phyloP scores from a whole-genome alignment of 1,140 invertebrate species.

The Zaprionus taronus region DNA sequence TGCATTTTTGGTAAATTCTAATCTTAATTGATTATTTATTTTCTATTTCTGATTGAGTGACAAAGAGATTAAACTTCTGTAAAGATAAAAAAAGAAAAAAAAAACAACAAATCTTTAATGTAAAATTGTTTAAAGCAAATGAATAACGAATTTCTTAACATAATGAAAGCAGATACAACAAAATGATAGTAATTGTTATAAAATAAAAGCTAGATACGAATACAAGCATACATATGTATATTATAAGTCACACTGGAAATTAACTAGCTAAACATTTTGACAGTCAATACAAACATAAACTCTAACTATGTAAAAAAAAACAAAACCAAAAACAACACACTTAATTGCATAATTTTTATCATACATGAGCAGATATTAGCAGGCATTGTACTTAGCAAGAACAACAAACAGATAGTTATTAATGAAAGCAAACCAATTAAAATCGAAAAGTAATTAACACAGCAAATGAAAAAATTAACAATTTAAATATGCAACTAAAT shows the following conservation, averaged over 20 bases:
- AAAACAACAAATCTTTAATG: constrained; percentile 22
- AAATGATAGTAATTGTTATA: constrained; percentile 58
- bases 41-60: constrained; percentile 22
- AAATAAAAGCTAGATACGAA: constrained; percentile 31
- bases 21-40: constrained; percentile 17
- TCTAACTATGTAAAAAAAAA: constrained; percentile 4
- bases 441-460: constrained; percentile 45
- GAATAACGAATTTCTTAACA: constrained; percentile 69
- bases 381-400: constrained; percentile 52
- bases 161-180: constrained; percentile 39
- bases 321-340: constrained; percentile 12
- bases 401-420: constrained; percentile 32
- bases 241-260: constrained; percentile 39
- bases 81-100: constrained; percentile 7
- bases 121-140: constrained; percentile 59
- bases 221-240: constrained; percentile 32
- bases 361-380: constrained; percentile 37
- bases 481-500: constrained; percentile 39
- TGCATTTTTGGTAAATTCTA: constrained; percentile 58
- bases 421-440: constrained; percentile 44
- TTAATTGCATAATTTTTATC: constrained; percentile 41
- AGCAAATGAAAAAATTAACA: constrained; percentile 31
- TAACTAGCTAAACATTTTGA: constrained; percentile 53
- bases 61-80: constrained; percentile 52
- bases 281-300: constrained; percentile 40